Percentiles rank a stretch among this genome's conserved stretches.
phyloP scores from a whole-genome alignment of 2,113 vertebrate species.

The Ia io region DNA sequence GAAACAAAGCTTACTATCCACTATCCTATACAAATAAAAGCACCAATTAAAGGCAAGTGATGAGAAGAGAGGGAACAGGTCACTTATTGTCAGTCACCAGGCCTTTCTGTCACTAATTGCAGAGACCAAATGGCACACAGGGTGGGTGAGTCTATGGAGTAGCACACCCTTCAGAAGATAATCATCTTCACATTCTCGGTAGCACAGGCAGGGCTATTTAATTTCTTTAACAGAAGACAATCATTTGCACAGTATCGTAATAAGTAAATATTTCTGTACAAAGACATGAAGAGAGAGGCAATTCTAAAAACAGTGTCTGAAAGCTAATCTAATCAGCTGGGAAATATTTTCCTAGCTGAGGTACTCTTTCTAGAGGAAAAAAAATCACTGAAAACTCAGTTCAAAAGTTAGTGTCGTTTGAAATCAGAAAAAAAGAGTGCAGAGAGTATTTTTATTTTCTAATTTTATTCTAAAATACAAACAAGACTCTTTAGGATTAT shows the following conservation, averaged over 20 bases:
- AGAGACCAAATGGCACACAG: neutral
- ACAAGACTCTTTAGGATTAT: constrained; percentile 50
- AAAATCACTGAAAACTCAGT: constrained; percentile 17
- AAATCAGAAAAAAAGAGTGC: constrained; percentile 40
- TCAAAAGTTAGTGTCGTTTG: constrained; percentile 48
- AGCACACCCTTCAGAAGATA: neutral
- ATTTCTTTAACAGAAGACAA: constrained; percentile 44
- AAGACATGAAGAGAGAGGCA: neutral
- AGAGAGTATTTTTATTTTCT: constrained; percentile 59
- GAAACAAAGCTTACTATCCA: constrained; percentile 10
- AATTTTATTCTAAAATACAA: constrained; percentile 56
- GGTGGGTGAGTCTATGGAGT: neutral
- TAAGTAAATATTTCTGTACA: constrained; percentile 55
- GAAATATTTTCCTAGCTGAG: neutral
- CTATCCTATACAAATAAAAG: constrained; percentile 50
- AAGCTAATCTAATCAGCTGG: constrained; percentile 29
- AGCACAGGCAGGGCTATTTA: neutral
- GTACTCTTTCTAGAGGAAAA: constrained; percentile 33
- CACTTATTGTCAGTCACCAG: neutral
- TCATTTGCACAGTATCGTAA: constrained; percentile 40
- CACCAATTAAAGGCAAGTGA: constrained; percentile 5
- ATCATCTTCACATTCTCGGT: neutral
- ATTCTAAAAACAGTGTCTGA: neutral
- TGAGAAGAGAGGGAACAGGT: neutral
- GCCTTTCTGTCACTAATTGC: neutral